Conservation (phyloP, 2,797 vertebrate genomes). For the Myioborus melanocephalus region DNA sequence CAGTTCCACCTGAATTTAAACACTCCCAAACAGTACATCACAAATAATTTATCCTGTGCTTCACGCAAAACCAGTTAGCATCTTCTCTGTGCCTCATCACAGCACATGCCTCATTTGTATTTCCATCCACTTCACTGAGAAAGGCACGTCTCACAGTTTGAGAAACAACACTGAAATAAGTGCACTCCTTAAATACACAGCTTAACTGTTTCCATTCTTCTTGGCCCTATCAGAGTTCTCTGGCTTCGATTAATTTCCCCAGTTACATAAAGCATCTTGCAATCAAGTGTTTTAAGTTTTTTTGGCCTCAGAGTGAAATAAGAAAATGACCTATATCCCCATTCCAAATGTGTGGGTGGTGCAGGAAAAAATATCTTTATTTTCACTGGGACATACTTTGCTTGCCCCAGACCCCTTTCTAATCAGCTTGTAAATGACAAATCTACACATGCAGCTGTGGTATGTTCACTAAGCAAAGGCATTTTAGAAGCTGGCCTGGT, state of each 20-base stretch:
- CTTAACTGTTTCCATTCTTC: conserved; percentile 5
- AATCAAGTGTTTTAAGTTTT: conserved; percentile 46
- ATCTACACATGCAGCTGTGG: neutral
- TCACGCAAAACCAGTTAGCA: neutral
- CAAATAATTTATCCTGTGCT: neutral
- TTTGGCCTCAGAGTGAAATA: conserved; percentile 11
- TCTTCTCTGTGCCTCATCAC: conserved; percentile 14
- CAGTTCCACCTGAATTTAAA: neutral
- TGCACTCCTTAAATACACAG: neutral
- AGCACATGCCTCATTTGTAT: conserved; percentile 1
- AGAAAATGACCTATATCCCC: neutral
- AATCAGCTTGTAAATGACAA: neutral
- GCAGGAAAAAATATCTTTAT: conserved; percentile 11
- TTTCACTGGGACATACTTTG: conserved; percentile 20
- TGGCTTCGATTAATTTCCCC: conserved; percentile 51
- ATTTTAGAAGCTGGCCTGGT: neutral
- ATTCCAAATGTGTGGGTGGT: conserved; percentile 48
- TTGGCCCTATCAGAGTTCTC: neutral
- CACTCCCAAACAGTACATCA: neutral
- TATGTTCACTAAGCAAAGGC: neutral
- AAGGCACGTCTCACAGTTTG: neutral
- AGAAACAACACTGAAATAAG: neutral
- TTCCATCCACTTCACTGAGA: neutral
- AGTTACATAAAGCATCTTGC: neutral
- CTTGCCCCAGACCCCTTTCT: neutral